Percentiles rank a stretch among this genome's conserved stretches.
phyloP scores from a whole-genome alignment of 2,797 vertebrate species.

The Leptatherina wallacei region DNA sequence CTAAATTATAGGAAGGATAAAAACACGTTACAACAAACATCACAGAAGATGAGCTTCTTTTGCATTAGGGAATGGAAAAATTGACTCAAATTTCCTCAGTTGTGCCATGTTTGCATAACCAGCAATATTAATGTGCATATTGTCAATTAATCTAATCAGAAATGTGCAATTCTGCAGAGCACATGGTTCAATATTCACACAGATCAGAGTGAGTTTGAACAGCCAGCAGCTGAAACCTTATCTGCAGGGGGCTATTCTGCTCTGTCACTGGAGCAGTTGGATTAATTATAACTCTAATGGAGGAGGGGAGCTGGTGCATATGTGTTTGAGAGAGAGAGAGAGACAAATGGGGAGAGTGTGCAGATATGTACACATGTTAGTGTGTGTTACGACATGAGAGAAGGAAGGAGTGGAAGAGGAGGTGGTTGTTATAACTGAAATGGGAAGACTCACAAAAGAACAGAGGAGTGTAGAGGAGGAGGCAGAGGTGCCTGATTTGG shows the following conservation, averaged over 20 bases:
- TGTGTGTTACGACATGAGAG: conserved; percentile 31
- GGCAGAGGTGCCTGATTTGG: conserved; percentile 8
- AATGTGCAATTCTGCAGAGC: conserved; percentile 29
- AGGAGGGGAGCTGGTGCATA: conserved; percentile 51
- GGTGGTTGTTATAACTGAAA: conserved; percentile 51
- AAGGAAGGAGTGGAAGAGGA: conserved; percentile 37
- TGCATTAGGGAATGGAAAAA: background rate
- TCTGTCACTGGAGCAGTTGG: conserved; percentile 71
- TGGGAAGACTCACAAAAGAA: conserved; percentile 11
- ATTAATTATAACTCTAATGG: conserved; percentile 80
- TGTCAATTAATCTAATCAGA: background rate
- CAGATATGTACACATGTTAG: conserved; percentile 40
- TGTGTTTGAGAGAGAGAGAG: conserved; percentile 28
- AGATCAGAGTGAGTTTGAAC: conserved; percentile 31
- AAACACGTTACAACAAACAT: background rate
- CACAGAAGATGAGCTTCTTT: background rate
- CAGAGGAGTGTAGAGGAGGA: background rate
- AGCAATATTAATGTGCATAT: background rate
- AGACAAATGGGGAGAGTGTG: conserved; percentile 38
- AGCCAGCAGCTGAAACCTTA: conserved; percentile 72
- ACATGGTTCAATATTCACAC: conserved; percentile 34
- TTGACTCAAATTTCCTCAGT: background rate
- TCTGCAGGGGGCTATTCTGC: conserved; percentile 64
- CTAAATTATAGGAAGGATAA: background rate
- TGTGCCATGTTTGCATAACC: background rate